Evolutionary conservation across 2,888 invertebrate species (phyloP).

Genomic region (Drosophila antonietae): DNA sequence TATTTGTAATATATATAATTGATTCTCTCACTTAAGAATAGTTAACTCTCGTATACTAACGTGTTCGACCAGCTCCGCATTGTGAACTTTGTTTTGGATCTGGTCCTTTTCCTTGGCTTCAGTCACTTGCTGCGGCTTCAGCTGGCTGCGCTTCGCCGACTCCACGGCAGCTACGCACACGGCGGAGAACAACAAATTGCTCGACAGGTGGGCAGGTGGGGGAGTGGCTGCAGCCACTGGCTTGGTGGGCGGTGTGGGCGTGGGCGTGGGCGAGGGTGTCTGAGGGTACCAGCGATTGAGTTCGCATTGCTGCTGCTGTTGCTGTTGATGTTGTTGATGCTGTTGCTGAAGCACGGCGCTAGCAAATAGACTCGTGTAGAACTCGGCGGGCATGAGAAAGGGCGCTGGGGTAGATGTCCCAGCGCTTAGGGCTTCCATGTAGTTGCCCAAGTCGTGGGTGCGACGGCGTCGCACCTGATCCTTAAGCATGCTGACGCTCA

Average conservation of each 20-base stretch:
- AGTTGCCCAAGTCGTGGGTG: constrained; percentile 43
- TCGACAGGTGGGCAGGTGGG: constrained; percentile 73
- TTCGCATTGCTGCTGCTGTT: constrained; percentile 66
- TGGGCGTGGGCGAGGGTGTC: constrained; percentile 49
- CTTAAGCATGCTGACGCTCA: constrained; percentile 54
- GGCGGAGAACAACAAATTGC: constrained; percentile 86
- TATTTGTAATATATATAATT: background rate
- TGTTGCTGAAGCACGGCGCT: constrained; percentile 87
- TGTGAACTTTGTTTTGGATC: constrained; percentile 7
- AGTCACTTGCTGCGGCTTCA: constrained; percentile 30
- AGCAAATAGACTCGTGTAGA: constrained; percentile 92
- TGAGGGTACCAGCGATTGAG: constrained; percentile 42
- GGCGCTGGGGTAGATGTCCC: constrained; percentile 40
- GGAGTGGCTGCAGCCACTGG: constrained; percentile 18
- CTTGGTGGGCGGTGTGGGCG: constrained; percentile 35
- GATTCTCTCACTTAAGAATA: background rate
- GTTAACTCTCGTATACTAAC: constrained; percentile 66
- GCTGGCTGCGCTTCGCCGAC: constrained; percentile 60
- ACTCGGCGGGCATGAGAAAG: constrained; percentile 90
- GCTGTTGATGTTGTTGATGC: constrained; percentile 83
- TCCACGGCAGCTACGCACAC: constrained; percentile 71
- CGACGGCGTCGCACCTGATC: constrained; percentile 66
- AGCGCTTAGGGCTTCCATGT: constrained; percentile 48
- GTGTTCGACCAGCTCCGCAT: constrained; percentile 38
- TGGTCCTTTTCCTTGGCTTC: constrained; percentile 6